phyloP scores from a whole-genome alignment of 2,888 invertebrate genomes.

The Nemotelus pantherinus region DNA sequence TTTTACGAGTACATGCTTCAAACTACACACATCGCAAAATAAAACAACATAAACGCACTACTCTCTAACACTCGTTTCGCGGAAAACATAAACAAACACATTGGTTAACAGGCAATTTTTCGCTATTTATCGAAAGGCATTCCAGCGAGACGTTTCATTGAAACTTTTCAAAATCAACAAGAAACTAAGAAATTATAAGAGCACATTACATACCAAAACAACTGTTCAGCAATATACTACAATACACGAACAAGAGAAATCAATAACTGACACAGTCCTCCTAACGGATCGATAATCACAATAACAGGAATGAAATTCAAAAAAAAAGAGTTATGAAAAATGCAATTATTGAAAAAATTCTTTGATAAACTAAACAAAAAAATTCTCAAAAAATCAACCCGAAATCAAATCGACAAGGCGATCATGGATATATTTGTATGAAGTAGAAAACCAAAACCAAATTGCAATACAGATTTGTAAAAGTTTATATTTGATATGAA shows the following conservation, averaged over 20 bases:
- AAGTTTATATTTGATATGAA: conserved; percentile 32
- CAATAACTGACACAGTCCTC: neutral
- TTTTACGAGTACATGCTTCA: too few species aligned
- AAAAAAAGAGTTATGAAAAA: neutral
- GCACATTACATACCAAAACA: neutral
- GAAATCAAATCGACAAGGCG: neutral
- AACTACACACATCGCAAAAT: too few species aligned
- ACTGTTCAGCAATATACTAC: conserved; percentile 13
- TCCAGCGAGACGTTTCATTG: neutral
- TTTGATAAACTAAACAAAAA: neutral
- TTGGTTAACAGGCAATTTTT: too few species aligned
- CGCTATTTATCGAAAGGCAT: too few species aligned
- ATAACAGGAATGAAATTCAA: neutral
- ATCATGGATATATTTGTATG: neutral
- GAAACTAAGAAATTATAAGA: neutral
- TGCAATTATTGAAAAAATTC: too few species aligned
- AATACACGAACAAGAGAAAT: neutral
- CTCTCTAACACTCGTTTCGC: too few species aligned
- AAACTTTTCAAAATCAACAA: neutral
- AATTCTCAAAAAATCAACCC: neutral
- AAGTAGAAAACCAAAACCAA: neutral
- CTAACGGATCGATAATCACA: neutral
- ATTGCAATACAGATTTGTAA: conserved; percentile 37
- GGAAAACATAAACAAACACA: too few species aligned
- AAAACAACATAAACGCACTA: too few species aligned